phyloP scores from a whole-genome alignment of 92 coral and sea anemone genomes.

The Porites divaricata region DNA sequence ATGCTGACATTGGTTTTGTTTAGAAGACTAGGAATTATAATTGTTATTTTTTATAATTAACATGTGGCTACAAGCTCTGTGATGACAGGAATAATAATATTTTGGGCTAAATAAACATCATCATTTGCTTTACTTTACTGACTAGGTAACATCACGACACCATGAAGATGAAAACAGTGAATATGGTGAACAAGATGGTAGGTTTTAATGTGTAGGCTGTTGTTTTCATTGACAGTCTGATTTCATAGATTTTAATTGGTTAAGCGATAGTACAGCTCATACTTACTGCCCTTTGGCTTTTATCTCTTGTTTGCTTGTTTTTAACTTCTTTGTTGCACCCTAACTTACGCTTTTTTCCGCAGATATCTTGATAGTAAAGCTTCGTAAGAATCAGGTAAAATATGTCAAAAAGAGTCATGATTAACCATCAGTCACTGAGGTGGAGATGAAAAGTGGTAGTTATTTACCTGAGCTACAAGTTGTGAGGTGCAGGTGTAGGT shows the following conservation, averaged over 20 bases:
- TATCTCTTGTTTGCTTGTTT: background rate
- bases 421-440: too few species aligned
- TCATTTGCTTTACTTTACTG: background rate
- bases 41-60: too few species aligned
- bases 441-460: too few species aligned
- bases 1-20: too few species aligned
- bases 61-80: too few species aligned
- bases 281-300: background rate
- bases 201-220: background rate
- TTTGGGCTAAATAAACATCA: too few species aligned
- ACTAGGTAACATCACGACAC: constrained; percentile 87
- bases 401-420: background rate
- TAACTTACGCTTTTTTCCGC: constrained; percentile 12
- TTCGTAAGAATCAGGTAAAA: constrained; percentile 97
- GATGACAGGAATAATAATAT: too few species aligned
- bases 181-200: constrained; percentile 84
- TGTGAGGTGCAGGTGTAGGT: too few species aligned
- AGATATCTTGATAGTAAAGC: constrained; percentile 97
- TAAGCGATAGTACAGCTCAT: background rate
- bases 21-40: too few species aligned
- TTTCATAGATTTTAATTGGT: background rate
- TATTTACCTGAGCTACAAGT: too few species aligned
- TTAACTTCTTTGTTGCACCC: background rate
- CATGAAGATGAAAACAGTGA: constrained; percentile 89
- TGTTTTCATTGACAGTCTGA: background rate